Evolutionary conservation across 2,797 vertebrate species (phyloP), one percentile per base, ranked within the genome.

Genomic region (Prionace glauca): DNA sequence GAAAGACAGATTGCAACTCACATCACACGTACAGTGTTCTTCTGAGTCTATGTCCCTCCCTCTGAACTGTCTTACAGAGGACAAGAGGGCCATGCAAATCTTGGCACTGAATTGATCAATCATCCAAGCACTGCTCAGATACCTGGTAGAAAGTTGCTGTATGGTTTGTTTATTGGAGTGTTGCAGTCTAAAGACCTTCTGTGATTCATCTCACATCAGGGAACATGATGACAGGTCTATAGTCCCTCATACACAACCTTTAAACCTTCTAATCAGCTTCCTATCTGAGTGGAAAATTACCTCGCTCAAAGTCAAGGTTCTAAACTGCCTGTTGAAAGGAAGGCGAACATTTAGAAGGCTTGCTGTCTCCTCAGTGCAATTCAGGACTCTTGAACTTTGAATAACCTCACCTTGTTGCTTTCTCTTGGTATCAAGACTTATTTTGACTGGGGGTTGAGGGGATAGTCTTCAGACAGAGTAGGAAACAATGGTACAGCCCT

Each of bases 281-380:
- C 41, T 92, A 92, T 92, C 90, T 41, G 18, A 69, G n/a, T 92
- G 90, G 90, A 69, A 69, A 92, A 92, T 92, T 92, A 92, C n/a
- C n/a, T 41, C 41, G 90, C 90, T 92, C 90, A 92, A 67, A 69
- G 65, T 69, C n/a, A 92, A 69, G 90, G n/a, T 22, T 92, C 62
- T 41, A 92, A 92, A 36, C 1, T 20, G 65, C 90, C 90, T 69
- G 0, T 0, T 41, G 16, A 69, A 69, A 41, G 90, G 90, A 26
- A 41, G 65, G 50, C 41, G 24, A 24, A 20, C 36, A 5, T 92
- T 69, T 10, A 36, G 65, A 69, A 92, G 16, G 65, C 3, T 92
- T 12, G 24, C 24, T 41, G n/a, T 65, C 41, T 92, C n/a, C 90
- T 92, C 65, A 92, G 90, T 62, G 41, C 65, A 41, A 92, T 69